These are phyloP conservation scores for Scyliorhinus canicula DNA, from an alignment of 2,797 vertebrate species.

Conservation along the genomic window DNA sequence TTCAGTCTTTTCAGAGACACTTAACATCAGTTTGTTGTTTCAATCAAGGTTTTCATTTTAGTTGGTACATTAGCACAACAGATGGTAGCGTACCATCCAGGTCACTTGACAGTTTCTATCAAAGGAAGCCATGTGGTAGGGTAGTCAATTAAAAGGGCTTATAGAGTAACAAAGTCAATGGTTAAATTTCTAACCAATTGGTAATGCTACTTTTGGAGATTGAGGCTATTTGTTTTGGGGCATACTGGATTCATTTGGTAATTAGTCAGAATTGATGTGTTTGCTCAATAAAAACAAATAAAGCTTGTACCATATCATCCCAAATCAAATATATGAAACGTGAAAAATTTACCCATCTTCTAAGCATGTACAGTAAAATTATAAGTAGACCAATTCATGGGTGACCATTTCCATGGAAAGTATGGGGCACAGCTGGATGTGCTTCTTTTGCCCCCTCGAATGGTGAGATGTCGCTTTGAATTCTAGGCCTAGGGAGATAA, in stretches of 20 bases:
- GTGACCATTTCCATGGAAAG: background rate
- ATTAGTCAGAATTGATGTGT: slow-evolving; percentile 5
- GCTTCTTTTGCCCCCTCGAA: background rate
- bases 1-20: slow-evolving; percentile 38
- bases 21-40: slow-evolving; percentile 48
- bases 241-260: background rate
- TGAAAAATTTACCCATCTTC: background rate
- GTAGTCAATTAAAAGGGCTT: slow-evolving; percentile 65
- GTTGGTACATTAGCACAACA: slow-evolving; percentile 43
- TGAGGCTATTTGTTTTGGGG: background rate
- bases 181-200: slow-evolving; percentile 13
- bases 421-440: background rate
- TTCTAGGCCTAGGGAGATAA: background rate
- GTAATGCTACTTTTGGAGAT: background rate
- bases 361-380: slow-evolving; percentile 21
- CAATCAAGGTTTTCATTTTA: slow-evolving; percentile 45
- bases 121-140: slow-evolving; percentile 47
- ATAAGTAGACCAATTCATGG: background rate
- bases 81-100: slow-evolving; percentile 35
- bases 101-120: slow-evolving; percentile 43
- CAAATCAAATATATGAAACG: background rate
- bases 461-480: background rate
- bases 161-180: slow-evolving; percentile 1
- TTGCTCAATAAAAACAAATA: background rate
- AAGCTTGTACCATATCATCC: background rate